Percentiles rank a stretch among this genome's conserved stretches.
Evolutionary conservation across 2,797 vertebrate genomes (phyloP).

Genomic region (Manis javanica): DNA sequence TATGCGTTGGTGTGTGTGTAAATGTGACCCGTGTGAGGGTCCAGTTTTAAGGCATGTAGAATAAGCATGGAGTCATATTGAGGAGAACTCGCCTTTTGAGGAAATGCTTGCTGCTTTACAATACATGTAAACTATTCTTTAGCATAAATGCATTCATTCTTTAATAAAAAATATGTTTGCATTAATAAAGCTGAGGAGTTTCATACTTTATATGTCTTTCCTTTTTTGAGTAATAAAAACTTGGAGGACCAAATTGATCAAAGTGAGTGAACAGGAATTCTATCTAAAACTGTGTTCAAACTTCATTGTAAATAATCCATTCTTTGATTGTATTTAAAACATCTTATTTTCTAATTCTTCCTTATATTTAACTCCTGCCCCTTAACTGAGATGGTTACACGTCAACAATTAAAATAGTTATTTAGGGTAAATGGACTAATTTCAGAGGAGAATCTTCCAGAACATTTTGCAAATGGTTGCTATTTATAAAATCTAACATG

Average conservation of each 20-base stretch:
- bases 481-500: not conserved
- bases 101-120: constrained; percentile 86
- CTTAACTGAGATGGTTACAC: not conserved
- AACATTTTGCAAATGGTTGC: not conserved
- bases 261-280: not conserved
- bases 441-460: not conserved
- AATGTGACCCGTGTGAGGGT: constrained; percentile 39
- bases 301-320: constrained; percentile 35
- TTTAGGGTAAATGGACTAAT: not conserved
- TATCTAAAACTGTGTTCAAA: not conserved
- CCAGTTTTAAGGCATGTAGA: constrained; percentile 82
- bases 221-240: not conserved
- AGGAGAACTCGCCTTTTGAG: constrained; percentile 81
- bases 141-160: constrained; percentile 87
- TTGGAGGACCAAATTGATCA: not conserved
- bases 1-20: constrained; percentile 66
- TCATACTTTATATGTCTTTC: constrained; percentile 62
- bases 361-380: not conserved
- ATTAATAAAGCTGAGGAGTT: constrained; percentile 79
- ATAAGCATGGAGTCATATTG: constrained; percentile 80
- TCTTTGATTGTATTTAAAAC: constrained; percentile 32
- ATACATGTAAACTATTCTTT: constrained; percentile 86
- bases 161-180: constrained; percentile 88
- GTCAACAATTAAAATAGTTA: not conserved
- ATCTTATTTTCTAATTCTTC: not conserved